Percentiles rank a stretch among this genome's conserved stretches.
phyloP scores from a whole-genome alignment of 2,113 vertebrate species.

The Lethenteron reissneri region DNA sequence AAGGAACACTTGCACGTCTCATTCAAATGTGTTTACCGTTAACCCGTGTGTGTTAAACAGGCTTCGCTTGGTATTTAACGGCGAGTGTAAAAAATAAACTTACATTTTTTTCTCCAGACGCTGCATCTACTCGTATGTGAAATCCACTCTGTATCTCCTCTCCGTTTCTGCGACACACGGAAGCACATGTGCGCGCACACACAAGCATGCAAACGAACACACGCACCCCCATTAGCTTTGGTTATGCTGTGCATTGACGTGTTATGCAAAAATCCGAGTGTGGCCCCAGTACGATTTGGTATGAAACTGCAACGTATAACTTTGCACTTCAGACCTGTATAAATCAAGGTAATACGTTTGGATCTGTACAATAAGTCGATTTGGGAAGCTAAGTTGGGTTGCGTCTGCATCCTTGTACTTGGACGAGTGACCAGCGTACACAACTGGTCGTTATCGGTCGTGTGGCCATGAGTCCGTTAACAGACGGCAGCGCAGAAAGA shows the following conservation, averaged over 20 bases:
- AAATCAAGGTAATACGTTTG: too few relatives aligned
- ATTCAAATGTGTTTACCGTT: background rate
- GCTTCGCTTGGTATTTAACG: background rate
- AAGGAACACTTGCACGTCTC: background rate
- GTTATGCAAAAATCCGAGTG: background rate
- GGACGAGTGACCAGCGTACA: too few relatives aligned
- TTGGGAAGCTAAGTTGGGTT: too few relatives aligned
- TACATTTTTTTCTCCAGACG: constrained; percentile 1
- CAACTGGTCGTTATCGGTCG: too few relatives aligned
- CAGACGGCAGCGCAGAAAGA: too few relatives aligned
- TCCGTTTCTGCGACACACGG: background rate
- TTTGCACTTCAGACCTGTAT: too few relatives aligned
- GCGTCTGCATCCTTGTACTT: too few relatives aligned
- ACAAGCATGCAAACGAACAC: background rate
- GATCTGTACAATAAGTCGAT: too few relatives aligned
- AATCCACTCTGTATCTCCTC: constrained; percentile 1
- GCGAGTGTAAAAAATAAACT: background rate
- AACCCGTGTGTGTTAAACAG: constrained; percentile 4
- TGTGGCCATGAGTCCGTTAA: too few relatives aligned
- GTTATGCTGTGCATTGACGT: background rate
- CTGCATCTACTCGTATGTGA: constrained; percentile 1
- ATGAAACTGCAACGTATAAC: too few relatives aligned
- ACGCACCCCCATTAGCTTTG: background rate
- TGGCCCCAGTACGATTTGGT: too few relatives aligned
- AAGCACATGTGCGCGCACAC: background rate